phyloP scores from a whole-genome alignment of 1,140 invertebrate genomes.

The Cyclina sinensis region DNA sequence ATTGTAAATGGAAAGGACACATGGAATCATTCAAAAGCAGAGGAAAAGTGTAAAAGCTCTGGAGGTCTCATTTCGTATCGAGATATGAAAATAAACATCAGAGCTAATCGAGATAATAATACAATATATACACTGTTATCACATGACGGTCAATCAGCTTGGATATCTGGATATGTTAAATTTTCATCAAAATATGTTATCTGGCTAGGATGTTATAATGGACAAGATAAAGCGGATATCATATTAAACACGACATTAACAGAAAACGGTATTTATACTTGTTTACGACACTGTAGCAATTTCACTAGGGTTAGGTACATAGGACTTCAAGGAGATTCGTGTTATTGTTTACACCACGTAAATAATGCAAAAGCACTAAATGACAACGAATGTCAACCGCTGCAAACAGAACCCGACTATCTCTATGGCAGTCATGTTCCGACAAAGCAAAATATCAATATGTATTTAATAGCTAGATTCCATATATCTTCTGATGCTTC shows the following conservation, averaged over 20 bases:
- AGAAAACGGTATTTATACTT: background rate
- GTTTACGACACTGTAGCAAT: background rate
- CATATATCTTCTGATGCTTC: no score
- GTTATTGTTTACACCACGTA: background rate
- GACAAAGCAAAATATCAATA: background rate
- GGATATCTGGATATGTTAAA: conserved; percentile 1
- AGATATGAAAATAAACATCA: background rate
- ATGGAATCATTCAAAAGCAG: background rate
- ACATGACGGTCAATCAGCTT: background rate
- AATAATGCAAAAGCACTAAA: background rate
- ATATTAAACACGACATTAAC: no score
- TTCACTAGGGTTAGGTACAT: background rate
- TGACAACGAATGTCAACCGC: background rate
- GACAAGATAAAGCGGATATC: no score
- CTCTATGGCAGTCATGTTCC: background rate
- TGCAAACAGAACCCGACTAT: background rate
- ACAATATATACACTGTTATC: no score
- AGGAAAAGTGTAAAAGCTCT: background rate
- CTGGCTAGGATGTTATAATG: background rate
- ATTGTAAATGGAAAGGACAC: background rate
- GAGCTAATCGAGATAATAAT: background rate
- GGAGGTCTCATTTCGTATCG: background rate
- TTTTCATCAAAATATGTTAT: background rate
- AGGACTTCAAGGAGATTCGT: background rate
- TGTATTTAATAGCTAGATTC: no score